Conservation (phyloP, 2,888 invertebrate genomes). For the Apantesis nais region DNA sequence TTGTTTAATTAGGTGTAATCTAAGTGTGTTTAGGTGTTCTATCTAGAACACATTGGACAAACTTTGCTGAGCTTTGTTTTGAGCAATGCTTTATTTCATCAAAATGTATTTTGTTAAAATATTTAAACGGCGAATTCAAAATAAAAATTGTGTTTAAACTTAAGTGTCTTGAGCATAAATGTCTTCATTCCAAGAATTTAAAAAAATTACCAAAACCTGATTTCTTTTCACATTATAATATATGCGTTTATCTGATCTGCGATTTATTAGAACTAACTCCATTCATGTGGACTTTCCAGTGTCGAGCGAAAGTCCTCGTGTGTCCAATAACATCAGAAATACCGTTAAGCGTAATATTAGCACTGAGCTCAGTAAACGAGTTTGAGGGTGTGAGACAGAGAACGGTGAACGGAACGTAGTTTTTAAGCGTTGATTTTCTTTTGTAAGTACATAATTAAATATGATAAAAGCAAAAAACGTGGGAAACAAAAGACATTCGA, state of each 20-base stretch:
- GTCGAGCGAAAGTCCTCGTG: neutral
- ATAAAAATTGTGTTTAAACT: neutral
- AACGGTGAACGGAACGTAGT: neutral
- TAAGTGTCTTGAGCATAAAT: neutral
- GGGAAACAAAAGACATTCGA: too few relatives aligned
- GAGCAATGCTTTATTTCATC: too few relatives aligned
- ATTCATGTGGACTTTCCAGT: slow-evolving; percentile 1
- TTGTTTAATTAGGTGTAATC: neutral
- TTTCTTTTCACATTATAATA: neutral
- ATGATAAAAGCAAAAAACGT: too few relatives aligned
- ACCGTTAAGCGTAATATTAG: slow-evolving; percentile 1
- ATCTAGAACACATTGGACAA: neutral
- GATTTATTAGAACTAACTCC: neutral
- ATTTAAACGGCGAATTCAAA: neutral
- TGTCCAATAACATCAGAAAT: neutral
- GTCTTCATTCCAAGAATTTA: neutral
- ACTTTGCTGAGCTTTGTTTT: neutral
- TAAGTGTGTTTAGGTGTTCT: neutral
- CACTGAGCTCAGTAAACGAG: neutral
- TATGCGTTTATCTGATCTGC: neutral
- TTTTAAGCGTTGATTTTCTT: neutral
- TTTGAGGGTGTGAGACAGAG: neutral
- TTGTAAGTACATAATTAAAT: neutral
- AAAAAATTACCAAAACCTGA: neutral
- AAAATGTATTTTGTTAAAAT: neutral